Base-by-base conservation (phyloP, 2,797 vertebrate species). In the Octomys mimax region DNA sequence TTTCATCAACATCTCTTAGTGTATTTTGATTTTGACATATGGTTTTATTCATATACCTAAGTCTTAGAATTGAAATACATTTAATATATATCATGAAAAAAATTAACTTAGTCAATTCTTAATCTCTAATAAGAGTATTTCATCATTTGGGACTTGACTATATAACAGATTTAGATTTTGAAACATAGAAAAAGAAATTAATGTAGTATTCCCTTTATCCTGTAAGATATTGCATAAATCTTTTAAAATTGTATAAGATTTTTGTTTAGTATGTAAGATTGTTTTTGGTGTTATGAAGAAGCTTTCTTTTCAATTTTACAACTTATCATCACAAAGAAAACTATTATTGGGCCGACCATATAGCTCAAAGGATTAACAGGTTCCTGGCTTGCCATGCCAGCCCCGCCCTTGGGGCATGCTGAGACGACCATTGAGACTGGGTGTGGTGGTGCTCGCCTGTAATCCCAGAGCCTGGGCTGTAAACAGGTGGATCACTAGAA, bases 271-370 rank as follows among this genome's bases (percentile, higher is more conserved):
- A 33, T 19, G 13, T 39, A 68, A 11, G 28, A 39, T 92, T 62
- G 64, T 81, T 88, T 81, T 92, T 59, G 0, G 10, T 62, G 57
- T 87, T 87, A 92, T 79, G 22, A 85, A 93, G 82, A 3, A 33
- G 81, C 11, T 82, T 90, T 91, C 39, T 88, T 61, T 84, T 92
- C 11, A 73, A 77, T 92, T 83, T 77, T 92, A 91, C 39, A 68
- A 75, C 24, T 92, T 93, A 54, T n/a, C 73, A n/a, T 91, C 11
- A 78, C 66, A 18, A 75, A 92, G 24, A 70, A 39, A 39, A 39
- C 39, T 39, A 39, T 39, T 39, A 39, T 39, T 39, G 39, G 39
- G 39, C 39, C 39, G 39, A 39, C 39, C 39, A 39, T 39, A 39
- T 39, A 39, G 39, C 39, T 39, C 39, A 39, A 39, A 39, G 39